A percentile compares a stretch with the other conserved stretches of the same genome.
Conservation (phyloP, 2,888 invertebrate species). For the Campaea margaritaria region DNA sequence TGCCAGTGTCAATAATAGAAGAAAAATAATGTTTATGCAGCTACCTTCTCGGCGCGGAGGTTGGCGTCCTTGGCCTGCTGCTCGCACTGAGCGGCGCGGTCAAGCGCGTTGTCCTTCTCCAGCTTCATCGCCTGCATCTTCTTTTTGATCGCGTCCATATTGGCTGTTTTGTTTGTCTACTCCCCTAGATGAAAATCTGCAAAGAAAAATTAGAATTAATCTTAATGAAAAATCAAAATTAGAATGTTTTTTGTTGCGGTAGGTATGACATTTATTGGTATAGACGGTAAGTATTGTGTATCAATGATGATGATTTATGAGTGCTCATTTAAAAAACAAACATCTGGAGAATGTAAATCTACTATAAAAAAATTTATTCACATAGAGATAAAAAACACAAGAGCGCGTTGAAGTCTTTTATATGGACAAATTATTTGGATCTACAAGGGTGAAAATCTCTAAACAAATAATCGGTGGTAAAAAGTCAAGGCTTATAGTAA, state of each 20-base stretch:
- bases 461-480: not conserved
- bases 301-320: too few relatives aligned
- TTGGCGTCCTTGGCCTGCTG: conserved; percentile 97
- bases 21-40: too few relatives aligned
- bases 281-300: too few relatives aligned
- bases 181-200: conserved; percentile 73
- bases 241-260: not conserved
- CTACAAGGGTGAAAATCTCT: not conserved
- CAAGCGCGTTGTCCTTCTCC: conserved; percentile 99
- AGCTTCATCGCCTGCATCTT: conserved; percentile 99
- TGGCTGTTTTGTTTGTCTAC: conserved; percentile 85
- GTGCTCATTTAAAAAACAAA: too few relatives aligned
- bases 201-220: too few relatives aligned
- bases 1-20: not conserved
- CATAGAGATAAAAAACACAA: not conserved
- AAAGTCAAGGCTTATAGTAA: conserved; percentile 9
- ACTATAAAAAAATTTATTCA: too few relatives aligned
- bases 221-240: conserved; percentile 20
- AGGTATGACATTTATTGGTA: not conserved
- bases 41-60: conserved; percentile 93
- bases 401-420: conserved; percentile 32
- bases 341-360: too few relatives aligned
- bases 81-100: conserved; percentile 98
- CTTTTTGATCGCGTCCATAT: conserved; percentile 99
- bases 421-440: not conserved